These are phyloP conservation scores for Lasius fuliginosus DNA, from an alignment of 2,888 invertebrate genomes.

Conservation along the genomic window DNA sequence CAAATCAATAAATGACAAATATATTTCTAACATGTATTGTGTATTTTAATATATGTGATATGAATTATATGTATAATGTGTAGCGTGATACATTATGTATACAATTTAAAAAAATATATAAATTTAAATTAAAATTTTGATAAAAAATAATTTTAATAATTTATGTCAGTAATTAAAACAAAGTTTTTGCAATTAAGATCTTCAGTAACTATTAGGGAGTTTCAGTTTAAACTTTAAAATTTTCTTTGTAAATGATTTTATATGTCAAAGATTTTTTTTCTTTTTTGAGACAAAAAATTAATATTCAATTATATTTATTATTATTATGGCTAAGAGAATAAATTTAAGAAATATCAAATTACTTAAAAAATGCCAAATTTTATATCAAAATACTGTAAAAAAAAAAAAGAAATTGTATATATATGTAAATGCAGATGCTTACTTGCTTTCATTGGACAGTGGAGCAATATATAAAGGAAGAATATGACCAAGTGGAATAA, in stretches of 20 bases:
- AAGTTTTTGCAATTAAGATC: neutral
- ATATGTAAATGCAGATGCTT: constrained; percentile 83
- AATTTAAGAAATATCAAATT: constrained; percentile 40
- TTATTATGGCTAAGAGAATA: neutral
- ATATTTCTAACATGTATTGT: constrained; percentile 1
- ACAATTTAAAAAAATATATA: neutral
- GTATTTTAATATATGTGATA: constrained; percentile 22
- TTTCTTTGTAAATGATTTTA: constrained; percentile 2
- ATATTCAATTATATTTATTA: constrained; percentile 31
- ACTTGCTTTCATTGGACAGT: constrained; percentile 93
- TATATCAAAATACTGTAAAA: neutral
- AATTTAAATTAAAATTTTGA: constrained; percentile 11
- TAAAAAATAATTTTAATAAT: neutral
- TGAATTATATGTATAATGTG: neutral
- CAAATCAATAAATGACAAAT: constrained; percentile 6
- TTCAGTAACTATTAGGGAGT: neutral
- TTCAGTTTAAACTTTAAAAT: constrained; percentile 13
- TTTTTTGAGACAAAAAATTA: neutral
- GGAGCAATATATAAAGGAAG: constrained; percentile 94
- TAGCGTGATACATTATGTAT: neutral
- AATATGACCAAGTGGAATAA: constrained; percentile 88
- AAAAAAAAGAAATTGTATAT: neutral
- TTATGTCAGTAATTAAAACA: neutral
- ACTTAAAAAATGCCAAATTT: neutral
- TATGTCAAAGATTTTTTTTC: neutral